Percentiles rank a stretch among this genome's conserved stretches.
Conservation (phyloP, 2,888 invertebrate species). For the Platycheirus albimanus region DNA sequence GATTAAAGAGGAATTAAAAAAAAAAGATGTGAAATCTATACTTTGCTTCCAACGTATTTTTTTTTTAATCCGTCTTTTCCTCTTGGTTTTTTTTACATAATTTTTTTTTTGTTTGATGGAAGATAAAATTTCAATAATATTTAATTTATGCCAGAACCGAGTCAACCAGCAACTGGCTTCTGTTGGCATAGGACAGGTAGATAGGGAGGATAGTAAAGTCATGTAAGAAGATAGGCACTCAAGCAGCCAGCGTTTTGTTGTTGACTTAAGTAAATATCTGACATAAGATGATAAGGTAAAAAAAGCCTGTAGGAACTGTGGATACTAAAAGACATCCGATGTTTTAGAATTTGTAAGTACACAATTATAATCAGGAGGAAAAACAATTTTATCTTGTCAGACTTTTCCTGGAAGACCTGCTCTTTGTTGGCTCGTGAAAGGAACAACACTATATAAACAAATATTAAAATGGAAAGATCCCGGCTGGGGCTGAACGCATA, state of each 20-base stretch:
- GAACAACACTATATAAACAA: too few species aligned
- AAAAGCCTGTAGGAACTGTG: too few species aligned
- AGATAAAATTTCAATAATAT: constrained; percentile 33
- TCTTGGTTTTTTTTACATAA: not conserved
- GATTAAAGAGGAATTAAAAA: not conserved
- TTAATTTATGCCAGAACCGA: constrained; percentile 15
- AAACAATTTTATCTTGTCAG: too few species aligned
- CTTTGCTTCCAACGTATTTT: not conserved
- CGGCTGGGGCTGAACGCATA: too few species aligned
- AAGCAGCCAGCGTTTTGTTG: not conserved
- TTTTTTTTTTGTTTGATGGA: constrained; percentile 8
- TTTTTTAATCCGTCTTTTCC: not conserved
- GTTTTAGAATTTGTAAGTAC: too few species aligned
- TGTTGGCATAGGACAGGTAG: constrained; percentile 1
- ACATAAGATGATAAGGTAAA: too few species aligned
- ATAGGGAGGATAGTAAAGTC: not conserved
- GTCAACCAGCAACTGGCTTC: constrained; percentile 27
- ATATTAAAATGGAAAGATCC: too few species aligned
- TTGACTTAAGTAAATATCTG: constrained; percentile 8
- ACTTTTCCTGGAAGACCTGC: too few species aligned
- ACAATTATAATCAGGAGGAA: too few species aligned
- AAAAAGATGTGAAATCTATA: constrained; percentile 3
- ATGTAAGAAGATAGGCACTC: not conserved
- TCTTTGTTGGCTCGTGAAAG: too few species aligned
- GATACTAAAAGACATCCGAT: too few species aligned